Evolutionary conservation across 2,113 vertebrate genomes (phyloP).

Genomic region (Burhinus bistriatus): DNA sequence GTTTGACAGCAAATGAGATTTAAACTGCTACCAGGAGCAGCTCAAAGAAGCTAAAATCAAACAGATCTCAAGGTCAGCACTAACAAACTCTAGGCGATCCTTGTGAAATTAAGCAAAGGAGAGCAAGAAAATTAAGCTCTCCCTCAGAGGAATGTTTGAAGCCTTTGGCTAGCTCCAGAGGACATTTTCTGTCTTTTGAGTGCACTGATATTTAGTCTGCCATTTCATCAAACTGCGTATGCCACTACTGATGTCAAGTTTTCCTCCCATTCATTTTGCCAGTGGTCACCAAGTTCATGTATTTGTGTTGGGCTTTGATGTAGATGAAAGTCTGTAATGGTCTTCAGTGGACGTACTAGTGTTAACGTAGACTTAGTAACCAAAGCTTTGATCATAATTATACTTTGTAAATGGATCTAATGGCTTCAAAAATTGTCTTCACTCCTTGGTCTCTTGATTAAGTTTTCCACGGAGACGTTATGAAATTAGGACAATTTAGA

Average conservation of each 20-base stretch:
- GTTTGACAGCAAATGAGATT: background rate
- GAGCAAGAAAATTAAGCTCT: background rate
- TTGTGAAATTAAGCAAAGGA: background rate
- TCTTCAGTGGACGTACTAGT: background rate
- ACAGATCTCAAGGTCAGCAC: background rate
- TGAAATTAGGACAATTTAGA: background rate
- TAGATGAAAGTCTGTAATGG: background rate
- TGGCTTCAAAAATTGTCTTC: background rate
- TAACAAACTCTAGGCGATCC: background rate
- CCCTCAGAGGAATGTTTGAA: background rate
- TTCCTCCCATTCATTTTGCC: background rate
- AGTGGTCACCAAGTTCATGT: fast-evolving
- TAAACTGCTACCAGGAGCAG: background rate
- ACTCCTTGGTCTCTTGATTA: background rate
- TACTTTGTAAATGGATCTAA: background rate
- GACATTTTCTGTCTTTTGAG: background rate
- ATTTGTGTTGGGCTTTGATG: background rate
- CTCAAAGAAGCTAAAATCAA: background rate
- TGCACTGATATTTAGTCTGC: background rate
- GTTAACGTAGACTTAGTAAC: background rate
- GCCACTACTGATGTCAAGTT: background rate
- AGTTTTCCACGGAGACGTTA: background rate
- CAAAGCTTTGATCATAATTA: background rate
- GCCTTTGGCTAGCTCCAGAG: background rate
- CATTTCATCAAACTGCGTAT: background rate